Evolutionary conservation across 2,888 invertebrate genomes (phyloP).

Genomic region (Phaedon cochleariae): DNA sequence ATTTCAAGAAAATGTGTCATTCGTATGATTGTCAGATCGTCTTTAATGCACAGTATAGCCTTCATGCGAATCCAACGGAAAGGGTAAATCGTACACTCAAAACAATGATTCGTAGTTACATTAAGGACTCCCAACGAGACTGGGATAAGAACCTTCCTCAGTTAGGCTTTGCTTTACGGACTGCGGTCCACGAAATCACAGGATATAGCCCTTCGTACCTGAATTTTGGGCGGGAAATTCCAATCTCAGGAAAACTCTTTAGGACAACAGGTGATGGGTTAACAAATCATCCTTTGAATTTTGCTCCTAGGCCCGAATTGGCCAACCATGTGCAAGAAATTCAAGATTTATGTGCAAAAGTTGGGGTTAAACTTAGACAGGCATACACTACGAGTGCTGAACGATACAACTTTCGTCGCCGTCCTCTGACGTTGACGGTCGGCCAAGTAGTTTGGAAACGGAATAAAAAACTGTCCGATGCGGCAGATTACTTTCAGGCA

Average conservation of each 20-base stretch:
- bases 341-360: slow-evolving; percentile 14
- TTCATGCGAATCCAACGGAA: slow-evolving; percentile 51
- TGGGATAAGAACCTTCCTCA: slow-evolving; percentile 47
- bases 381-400: slow-evolving; percentile 1
- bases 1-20: slow-evolving; percentile 22
- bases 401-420: slow-evolving; percentile 15
- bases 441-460: slow-evolving; percentile 9
- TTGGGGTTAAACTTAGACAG: slow-evolving; percentile 2
- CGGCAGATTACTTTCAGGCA: background rate
- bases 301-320: background rate
- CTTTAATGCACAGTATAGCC: slow-evolving; percentile 47
- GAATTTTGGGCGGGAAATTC: slow-evolving; percentile 38
- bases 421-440: slow-evolving; percentile 2
- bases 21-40: slow-evolving; percentile 33
- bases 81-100: slow-evolving; percentile 48
- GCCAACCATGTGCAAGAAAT: slow-evolving; percentile 9
- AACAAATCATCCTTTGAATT: background rate
- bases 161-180: slow-evolving; percentile 45
- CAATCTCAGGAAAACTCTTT: slow-evolving; percentile 16
- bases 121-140: slow-evolving; percentile 10
- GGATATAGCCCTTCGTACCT: slow-evolving; percentile 42
- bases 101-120: slow-evolving; percentile 39
- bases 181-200: slow-evolving; percentile 42
- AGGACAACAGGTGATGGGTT: background rate
- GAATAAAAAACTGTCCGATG: slow-evolving; percentile 9